Percentiles rank a stretch among this genome's conserved stretches.
phyloP scores from a whole-genome alignment of 2,113 vertebrate genomes.

The Ivindomyrus marchei region DNA sequence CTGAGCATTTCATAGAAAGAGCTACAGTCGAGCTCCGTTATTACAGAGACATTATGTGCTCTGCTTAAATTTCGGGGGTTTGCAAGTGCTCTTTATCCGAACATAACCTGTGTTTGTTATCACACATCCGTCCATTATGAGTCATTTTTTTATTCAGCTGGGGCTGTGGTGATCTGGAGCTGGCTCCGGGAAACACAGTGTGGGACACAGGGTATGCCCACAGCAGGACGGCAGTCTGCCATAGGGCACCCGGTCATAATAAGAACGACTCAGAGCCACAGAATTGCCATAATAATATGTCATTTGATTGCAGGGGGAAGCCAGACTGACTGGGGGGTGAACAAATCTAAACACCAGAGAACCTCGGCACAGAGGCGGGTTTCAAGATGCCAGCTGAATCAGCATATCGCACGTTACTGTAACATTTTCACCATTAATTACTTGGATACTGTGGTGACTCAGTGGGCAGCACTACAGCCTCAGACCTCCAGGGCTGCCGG shows the following conservation, averaged over 20 bases:
- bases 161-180: not conserved
- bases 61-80: not conserved
- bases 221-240: not conserved
- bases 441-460: not conserved
- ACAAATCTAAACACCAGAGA: not conserved
- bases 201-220: not conserved
- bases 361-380: not conserved
- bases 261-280: not conserved
- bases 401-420: not conserved
- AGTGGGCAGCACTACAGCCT: not conserved
- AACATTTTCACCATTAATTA: not conserved
- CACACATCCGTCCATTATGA: not conserved
- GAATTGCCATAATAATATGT: not conserved
- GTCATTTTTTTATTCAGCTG: not conserved
- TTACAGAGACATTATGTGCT: not conserved
- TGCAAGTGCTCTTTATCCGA: not conserved
- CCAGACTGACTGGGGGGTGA: not conserved
- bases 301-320: not conserved
- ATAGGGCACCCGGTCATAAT: not conserved
- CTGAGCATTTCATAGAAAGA: not conserved
- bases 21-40: not conserved
- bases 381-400: not conserved
- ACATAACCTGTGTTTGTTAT: not conserved
- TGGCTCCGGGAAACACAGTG: not conserved
- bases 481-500: not conserved